Base-by-base conservation (phyloP, 2,888 invertebrate species). In the Pachydiplax longipennis region DNA sequence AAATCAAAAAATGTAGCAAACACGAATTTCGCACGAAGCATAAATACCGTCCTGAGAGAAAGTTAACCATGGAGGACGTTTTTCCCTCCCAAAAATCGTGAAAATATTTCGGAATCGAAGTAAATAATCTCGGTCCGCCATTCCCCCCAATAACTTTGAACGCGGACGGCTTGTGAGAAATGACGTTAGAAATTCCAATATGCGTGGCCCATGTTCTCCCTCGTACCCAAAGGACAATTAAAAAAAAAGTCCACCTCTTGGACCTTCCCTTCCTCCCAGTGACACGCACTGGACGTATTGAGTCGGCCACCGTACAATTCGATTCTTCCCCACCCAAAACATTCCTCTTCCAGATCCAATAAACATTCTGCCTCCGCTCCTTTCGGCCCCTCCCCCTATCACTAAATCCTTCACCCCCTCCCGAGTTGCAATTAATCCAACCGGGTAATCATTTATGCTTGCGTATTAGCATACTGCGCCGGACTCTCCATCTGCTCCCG, bases 301-400 rank as follows among this genome's bases (percentile, higher is more conserved):
- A 61, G 37, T 5, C n/a, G 58, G 35, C 53, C 48, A 25, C 18
- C 37, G 15, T 80, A 13, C 80, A 18, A 81, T 44, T 81, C 81
- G 81, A 37, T 40, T 37, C 81, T 61, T 65, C 65, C 61, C 40
- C 81, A 35, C 83, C 35, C 83, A 61, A n/a, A 35, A 35, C 83
- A 83, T 87, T 65, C 87, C 87, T 87, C 87, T 87, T 87, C 87
- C 87, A 87, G 87, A 87, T 87, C 87, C 87, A 87, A 87, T 87
- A 87, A 87, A 87, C 87, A 87, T 87, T 87, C 61, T 87, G 61
- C 61, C 58, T 37, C 44, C 40, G 40, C 44, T 40, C 25, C 82
- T 44, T 48, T 37, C n/a, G 87, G 61, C 22, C 61, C 37, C 87
- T 87, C 87, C 61, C 37, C 61, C 87, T 87, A 87, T 87, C 87